Percentiles rank a stretch among this genome's conserved stretches.
Evolutionary conservation across 2,888 invertebrate species (phyloP).

Genomic region (Emmelina monodactyla): DNA sequence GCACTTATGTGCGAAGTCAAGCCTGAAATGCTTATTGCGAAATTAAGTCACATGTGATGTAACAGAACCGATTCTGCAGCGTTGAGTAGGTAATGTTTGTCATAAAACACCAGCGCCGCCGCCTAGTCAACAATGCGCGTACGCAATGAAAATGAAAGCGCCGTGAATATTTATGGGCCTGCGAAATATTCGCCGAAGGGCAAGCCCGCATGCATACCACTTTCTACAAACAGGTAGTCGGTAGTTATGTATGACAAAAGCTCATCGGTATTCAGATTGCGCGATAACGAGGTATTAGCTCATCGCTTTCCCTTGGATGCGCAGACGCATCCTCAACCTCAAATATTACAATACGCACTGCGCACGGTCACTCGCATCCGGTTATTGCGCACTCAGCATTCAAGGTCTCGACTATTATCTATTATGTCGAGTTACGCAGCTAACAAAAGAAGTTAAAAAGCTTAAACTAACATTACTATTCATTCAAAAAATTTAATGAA

Average conservation of each 20-base stretch:
- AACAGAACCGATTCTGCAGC: slow-evolving; percentile 35
- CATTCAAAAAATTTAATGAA: slow-evolving; percentile 4
- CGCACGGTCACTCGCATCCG: slow-evolving; percentile 39
- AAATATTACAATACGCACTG: slow-evolving; percentile 37
- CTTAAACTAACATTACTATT: slow-evolving; percentile 5
- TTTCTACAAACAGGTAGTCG: slow-evolving; percentile 51
- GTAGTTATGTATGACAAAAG: slow-evolving; percentile 35
- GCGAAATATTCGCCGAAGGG: slow-evolving; percentile 62
- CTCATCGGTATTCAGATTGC: slow-evolving; percentile 56
- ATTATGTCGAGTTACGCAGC: slow-evolving; percentile 19
- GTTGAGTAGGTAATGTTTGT: slow-evolving; percentile 54
- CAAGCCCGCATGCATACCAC: slow-evolving; percentile 56
- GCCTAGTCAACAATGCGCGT: slow-evolving; percentile 25
- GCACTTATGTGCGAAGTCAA: no score
- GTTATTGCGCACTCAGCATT: slow-evolving; percentile 24
- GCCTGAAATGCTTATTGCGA: slow-evolving; percentile 35
- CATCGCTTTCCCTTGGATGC: slow-evolving; percentile 44
- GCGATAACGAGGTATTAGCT: slow-evolving; percentile 33
- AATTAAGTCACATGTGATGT: slow-evolving; percentile 32
- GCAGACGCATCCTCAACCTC: slow-evolving; percentile 19
- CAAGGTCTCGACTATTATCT: slow-evolving; percentile 29
- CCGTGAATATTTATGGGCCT: slow-evolving; percentile 54
- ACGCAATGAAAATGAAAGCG: slow-evolving; percentile 59
- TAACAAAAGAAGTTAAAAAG: no score
- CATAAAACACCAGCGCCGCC: slow-evolving; percentile 29